Evolutionary conservation across 2,113 vertebrate genomes (phyloP).

Genomic region (Polyodon spathula): DNA sequence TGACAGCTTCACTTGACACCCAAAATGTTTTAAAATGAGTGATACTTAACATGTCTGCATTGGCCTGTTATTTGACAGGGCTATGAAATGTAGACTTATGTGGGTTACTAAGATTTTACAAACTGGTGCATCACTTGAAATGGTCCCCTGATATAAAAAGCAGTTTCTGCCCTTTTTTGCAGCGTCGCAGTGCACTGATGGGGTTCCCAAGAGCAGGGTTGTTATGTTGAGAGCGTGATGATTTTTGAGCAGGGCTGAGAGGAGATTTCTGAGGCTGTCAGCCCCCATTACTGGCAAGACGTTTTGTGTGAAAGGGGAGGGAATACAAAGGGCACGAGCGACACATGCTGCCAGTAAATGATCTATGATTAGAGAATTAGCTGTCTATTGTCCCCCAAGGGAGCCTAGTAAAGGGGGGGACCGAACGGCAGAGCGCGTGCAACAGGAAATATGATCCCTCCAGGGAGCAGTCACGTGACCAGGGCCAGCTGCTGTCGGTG

Average conservation of each 20-base stretch:
- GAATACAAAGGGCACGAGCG: constrained; percentile 3
- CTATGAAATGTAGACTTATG: no score
- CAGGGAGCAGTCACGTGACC: constrained; percentile 16
- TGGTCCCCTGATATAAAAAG: no score
- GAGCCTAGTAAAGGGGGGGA: background rate
- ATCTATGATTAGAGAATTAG: background rate
- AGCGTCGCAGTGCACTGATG: no score
- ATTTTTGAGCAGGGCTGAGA: constrained; percentile 1
- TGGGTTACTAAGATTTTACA: no score
- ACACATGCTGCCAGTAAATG: background rate
- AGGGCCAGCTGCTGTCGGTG: constrained; percentile 14
- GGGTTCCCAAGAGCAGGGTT: background rate
- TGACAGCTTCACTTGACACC: no score
- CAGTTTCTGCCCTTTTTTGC: background rate
- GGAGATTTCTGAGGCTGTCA: constrained; percentile 3
- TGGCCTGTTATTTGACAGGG: no score
- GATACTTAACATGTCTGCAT: no score
- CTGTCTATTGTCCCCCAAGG: background rate
- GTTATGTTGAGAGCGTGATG: background rate
- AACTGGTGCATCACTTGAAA: no score
- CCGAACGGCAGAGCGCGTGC: background rate
- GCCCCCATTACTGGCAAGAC: background rate
- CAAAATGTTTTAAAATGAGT: no score
- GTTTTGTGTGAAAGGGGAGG: background rate
- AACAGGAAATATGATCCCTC: constrained; percentile 11